Base-by-base conservation (phyloP, 2,888 invertebrate genomes). In the Capitulum mitella region DNA sequence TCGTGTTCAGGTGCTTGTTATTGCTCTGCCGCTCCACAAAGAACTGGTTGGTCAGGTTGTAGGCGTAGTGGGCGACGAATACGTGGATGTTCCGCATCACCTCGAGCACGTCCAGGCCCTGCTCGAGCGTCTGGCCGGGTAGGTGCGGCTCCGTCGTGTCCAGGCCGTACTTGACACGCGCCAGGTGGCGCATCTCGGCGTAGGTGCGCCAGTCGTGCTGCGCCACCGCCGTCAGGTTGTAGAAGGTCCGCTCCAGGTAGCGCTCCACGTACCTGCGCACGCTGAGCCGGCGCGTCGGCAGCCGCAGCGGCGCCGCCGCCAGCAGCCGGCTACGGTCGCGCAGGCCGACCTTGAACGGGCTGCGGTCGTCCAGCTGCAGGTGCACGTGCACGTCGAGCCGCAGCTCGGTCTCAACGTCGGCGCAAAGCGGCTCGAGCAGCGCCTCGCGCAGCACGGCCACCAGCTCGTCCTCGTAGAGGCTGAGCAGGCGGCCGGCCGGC, bases 181-280 rank as follows among this genome's bases (percentile, higher is more conserved):
- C 98, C 85, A 98, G 89, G 84, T 93, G 92, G 80, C 97, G 90
- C 98, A 99, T 99, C 87, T 96, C 95, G 32, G 95, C 93, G 85
- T 99, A 99, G 0, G 96, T 97, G 86, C 93, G 93, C 96, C 98
- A 98, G 86, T 99, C 97, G 83, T 98, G 97, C 76, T 98, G 87
- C 14, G 98, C 97, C 48, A 99, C 96, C 1, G 98, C 96, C 0
- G 98, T 98, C 83, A 98, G 88, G 87, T 98, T 98, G 86, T 99
- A 99, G 87, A 98, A 98, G 85, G 94, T 96, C 82, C 91, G 92
- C 83, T 97, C 95, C 82, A 99, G 89, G 86, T 98, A 97, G 84
- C 94, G 91, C 85, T 97, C 97, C 16, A 96, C 91, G 83, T 87
- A 88, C 79, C 83, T 88, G 88, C 83, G 1, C 80, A 29, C 22